Percentiles rank a stretch among this genome's conserved stretches.
These are phyloP conservation scores for Petrolisthes manimaculis DNA, from an alignment of 2,888 invertebrate genomes.

Conservation along the genomic window DNA sequence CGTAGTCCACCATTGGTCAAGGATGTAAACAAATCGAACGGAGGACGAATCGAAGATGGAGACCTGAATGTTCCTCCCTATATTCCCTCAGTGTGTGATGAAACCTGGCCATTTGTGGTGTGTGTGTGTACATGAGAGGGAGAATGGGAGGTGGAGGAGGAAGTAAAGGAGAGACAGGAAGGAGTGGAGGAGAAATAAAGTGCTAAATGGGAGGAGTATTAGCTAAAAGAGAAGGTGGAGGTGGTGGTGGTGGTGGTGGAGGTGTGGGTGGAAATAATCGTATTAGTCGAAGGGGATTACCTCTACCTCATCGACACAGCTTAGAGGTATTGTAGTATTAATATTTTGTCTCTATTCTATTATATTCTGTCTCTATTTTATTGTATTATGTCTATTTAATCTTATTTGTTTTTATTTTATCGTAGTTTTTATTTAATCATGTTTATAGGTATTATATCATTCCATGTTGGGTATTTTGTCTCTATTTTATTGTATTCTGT, in stretches of 20 bases:
- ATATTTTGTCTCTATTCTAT: background rate
- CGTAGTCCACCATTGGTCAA: too few species aligned
- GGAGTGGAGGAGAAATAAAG: conserved; percentile 23
- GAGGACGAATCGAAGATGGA: conserved; percentile 54
- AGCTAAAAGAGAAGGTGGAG: conserved; percentile 46
- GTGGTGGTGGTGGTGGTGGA: conserved; percentile 26
- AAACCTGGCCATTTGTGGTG: conserved; percentile 19
- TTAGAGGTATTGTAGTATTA: conserved; percentile 26
- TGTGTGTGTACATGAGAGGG: conserved; percentile 41
- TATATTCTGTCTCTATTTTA: background rate
- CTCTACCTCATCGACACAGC: conserved; percentile 51
- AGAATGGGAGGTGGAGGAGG: conserved; percentile 44
- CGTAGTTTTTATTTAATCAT: too few species aligned
- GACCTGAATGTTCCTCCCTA: background rate
- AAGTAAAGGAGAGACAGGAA: conserved; percentile 32
- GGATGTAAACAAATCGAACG: conserved; percentile 61
- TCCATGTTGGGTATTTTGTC: too few species aligned
- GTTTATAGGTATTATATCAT: too few species aligned
- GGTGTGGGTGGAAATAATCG: conserved; percentile 16
- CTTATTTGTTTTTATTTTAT: too few species aligned
- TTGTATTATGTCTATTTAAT: background rate
- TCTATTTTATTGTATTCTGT: too few species aligned
- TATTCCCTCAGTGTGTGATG: too few species aligned
- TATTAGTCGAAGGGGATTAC: conserved; percentile 39
- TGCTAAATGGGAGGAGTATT: conserved; percentile 53